Percentiles rank a stretch among this genome's conserved stretches.
These are phyloP conservation scores for Cynopterus brachyotis DNA, from an alignment of 2,113 vertebrate genomes.

Conservation along the genomic window DNA sequence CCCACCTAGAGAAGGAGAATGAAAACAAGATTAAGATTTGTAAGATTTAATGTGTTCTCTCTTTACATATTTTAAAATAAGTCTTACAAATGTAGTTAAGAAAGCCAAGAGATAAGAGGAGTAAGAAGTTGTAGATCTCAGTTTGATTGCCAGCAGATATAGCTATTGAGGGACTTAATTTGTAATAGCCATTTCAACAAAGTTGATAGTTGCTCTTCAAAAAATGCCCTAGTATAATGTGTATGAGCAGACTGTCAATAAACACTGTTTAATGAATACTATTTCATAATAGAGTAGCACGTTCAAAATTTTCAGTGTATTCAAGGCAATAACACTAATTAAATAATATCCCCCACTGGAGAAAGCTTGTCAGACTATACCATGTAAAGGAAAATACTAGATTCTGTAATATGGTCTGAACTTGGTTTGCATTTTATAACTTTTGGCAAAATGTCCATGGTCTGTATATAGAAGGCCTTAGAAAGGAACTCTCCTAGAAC, in stretches of 20 bases:
- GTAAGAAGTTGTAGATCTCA: not conserved
- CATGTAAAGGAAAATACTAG: not conserved
- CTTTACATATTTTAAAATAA: constrained; percentile 35
- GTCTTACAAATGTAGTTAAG: not conserved
- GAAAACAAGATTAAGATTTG: constrained; percentile 45
- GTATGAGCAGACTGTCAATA: not conserved
- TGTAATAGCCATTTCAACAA: not conserved
- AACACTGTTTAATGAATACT: not conserved
- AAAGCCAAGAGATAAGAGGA: not conserved
- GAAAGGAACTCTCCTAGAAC: not conserved
- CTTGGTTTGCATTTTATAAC: not conserved
- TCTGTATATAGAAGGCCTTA: not conserved
- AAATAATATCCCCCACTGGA: not conserved
- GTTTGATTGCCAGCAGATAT: not conserved
- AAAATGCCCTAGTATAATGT: not conserved
- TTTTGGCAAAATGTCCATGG: constrained; percentile 17
- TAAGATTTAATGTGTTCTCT: not conserved
- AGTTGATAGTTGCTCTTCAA: not conserved
- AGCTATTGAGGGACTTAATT: not conserved
- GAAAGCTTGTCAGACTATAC: not conserved
- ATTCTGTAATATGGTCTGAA: not conserved
- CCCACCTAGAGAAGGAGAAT: constrained; percentile 89
- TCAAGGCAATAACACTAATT: not conserved
- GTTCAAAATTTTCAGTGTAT: not conserved
- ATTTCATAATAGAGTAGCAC: not conserved